Evolutionary conservation across 2,797 vertebrate genomes (phyloP).

Genomic region (Salmo trutta): DNA sequence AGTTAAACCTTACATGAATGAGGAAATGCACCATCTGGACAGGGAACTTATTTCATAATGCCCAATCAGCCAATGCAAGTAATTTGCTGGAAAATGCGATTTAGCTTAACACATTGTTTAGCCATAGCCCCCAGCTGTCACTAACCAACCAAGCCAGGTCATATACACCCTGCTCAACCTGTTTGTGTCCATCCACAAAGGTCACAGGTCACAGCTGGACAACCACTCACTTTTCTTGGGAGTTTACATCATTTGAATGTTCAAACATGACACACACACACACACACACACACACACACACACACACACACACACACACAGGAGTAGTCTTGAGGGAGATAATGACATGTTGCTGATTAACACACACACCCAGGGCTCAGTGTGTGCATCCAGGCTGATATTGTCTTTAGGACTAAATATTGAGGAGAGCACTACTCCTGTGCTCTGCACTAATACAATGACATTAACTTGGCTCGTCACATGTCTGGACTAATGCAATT

Average conservation of each 20-base stretch:
- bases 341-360: background rate
- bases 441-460: background rate
- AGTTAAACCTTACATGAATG: background rate
- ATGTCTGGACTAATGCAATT: background rate
- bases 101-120: conserved; percentile 25
- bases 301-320: background rate
- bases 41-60: background rate
- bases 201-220: conserved; percentile 34
- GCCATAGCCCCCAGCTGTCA: conserved; percentile 45
- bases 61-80: background rate
- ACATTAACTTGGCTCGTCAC: background rate
- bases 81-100: background rate
- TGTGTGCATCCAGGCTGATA: background rate
- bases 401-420: background rate
- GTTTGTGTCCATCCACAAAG: conserved; percentile 27
- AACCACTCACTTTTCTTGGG: conserved; percentile 30
- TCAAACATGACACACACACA: background rate
- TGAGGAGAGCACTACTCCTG: background rate
- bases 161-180: conserved; percentile 38
- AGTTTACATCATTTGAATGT: background rate
- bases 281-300: background rate
- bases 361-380: background rate
- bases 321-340: background rate
- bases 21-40: background rate
- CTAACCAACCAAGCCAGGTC: conserved; percentile 3